phyloP scores from a whole-genome alignment of 35 echinoderm and acorn worm genomes.

The Acanthaster planci region DNA sequence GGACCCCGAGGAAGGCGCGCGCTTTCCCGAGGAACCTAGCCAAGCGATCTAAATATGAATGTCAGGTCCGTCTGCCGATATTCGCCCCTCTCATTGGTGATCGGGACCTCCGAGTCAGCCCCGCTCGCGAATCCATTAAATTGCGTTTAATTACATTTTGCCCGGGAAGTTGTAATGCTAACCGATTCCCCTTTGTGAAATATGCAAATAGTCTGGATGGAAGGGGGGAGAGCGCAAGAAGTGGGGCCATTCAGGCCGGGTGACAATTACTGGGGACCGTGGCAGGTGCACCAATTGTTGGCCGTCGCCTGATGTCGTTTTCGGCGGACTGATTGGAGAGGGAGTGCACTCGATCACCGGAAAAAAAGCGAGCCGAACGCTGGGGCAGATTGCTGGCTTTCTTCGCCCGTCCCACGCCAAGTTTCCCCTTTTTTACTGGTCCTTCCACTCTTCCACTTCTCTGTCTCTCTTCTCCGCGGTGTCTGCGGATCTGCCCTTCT shows the following conservation, averaged over 20 bases:
- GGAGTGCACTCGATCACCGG: constrained; percentile 18
- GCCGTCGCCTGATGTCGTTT: constrained; percentile 24
- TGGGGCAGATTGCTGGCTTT: constrained; percentile 20
- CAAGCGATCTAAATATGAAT: constrained; percentile 4
- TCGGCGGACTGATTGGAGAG: constrained; percentile 22
- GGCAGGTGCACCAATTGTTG: constrained; percentile 28
- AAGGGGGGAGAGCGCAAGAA: constrained; percentile 21
- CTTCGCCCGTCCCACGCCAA: constrained; percentile 26
- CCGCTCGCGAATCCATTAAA: constrained; percentile 36
- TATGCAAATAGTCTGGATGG: constrained; percentile 44
- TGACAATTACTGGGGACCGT: constrained; percentile 7
- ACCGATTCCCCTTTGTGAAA: constrained; percentile 33
- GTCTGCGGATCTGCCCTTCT: neutral
- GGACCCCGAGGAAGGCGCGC: neutral
- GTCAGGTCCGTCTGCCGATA: constrained; percentile 33
- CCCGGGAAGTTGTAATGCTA: constrained; percentile 51
- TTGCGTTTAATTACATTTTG: constrained; percentile 55
- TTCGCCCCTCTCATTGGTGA: neutral
- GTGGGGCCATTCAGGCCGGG: constrained; percentile 15
- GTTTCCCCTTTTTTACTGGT: constrained; percentile 6
- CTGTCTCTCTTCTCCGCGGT: no score
- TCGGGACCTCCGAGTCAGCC: neutral
- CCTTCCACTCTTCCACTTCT: neutral
- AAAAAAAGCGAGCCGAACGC: constrained; percentile 14
- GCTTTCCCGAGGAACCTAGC: constrained; percentile 17